Base-by-base conservation (phyloP, 2,888 invertebrate species). In the Argyra leucocephala region DNA sequence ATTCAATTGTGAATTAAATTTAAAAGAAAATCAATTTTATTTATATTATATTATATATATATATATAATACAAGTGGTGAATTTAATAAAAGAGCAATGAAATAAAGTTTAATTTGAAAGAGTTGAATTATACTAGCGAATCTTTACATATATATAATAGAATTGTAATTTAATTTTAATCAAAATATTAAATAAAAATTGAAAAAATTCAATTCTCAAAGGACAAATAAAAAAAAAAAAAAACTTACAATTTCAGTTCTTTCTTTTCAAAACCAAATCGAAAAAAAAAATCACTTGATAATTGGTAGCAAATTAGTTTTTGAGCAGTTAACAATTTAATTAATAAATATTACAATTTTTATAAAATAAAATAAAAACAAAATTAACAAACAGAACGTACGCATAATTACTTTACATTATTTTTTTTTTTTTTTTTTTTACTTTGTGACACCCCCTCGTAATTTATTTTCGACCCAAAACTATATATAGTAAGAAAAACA, bases 291-390 rank as follows among this genome's bases (percentile, higher is more conserved):
- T 12, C n/a, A 48, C 18, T 48, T 18, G 48, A 48, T 48, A 48
- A 48, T 48, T 9, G 48, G n/a, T 2, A 31, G 18, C 48, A 48
- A 48, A 48, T 48, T 48, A 48, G 18, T 18, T 48, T 48, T 5
- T 48, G 48, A 48, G 18, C 15, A 48, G 48, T 48, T 48, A 48
- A 48, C 48, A 48, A 48, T 48, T 48, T 48, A 48, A 48, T 48
- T 48, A 48, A 48, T 15, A 37, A 37, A 31, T 31, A n/a, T 48
- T 48, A n/a, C 15, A 48, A 48, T 15, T 31, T 31, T 31, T 7
- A 31, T 31, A 6, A 26, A 6, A 4, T 26, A 6, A 26, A 26
- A 26, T 26, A 26, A 26, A 31, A 31, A 7, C n/a, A n/a, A 6
- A 31, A 6, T 31, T 31, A 7, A 10, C 26, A 31, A 31, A 6